phyloP scores from a whole-genome alignment of 2,797 vertebrate genomes.

The Garrulus glandarius region DNA sequence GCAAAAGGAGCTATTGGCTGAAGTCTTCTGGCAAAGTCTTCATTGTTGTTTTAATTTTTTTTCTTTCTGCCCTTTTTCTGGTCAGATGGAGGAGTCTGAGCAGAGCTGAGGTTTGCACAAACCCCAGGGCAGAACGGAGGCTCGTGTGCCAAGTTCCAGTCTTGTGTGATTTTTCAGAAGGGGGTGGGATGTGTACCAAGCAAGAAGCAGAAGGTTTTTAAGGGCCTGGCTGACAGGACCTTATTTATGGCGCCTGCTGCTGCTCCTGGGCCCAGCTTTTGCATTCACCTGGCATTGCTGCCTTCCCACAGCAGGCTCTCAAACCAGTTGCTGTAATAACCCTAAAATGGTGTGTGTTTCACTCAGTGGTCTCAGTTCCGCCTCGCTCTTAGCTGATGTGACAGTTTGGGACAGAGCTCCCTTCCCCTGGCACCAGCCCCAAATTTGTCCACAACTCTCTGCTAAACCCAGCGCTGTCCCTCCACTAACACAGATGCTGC shows the following conservation, averaged over 20 bases:
- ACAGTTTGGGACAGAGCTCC: background rate
- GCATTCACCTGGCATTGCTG: background rate
- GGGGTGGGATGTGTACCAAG: background rate
- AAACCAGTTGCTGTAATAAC: background rate
- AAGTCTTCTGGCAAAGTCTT: background rate
- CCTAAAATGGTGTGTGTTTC: background rate
- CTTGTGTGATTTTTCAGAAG: accelerated
- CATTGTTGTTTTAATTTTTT: accelerated
- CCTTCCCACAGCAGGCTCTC: background rate
- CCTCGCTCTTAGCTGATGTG: background rate
- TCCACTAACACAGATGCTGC: background rate
- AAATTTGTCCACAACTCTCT: background rate
- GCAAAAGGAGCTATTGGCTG: background rate
- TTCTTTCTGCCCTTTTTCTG: background rate
- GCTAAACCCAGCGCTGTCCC: background rate
- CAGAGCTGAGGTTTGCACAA: background rate
- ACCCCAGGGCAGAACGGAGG: background rate
- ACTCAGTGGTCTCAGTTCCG: accelerated
- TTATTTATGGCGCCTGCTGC: background rate
- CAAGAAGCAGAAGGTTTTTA: background rate
- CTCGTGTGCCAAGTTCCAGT: background rate
- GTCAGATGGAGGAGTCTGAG: background rate
- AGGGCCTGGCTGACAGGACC: background rate
- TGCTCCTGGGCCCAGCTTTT: background rate
- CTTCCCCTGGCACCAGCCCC: background rate